Percentiles rank a stretch among this genome's conserved stretches.
Evolutionary conservation across 2,113 vertebrate genomes (phyloP).

Genomic region (Phalacrocorax brasilianus): DNA sequence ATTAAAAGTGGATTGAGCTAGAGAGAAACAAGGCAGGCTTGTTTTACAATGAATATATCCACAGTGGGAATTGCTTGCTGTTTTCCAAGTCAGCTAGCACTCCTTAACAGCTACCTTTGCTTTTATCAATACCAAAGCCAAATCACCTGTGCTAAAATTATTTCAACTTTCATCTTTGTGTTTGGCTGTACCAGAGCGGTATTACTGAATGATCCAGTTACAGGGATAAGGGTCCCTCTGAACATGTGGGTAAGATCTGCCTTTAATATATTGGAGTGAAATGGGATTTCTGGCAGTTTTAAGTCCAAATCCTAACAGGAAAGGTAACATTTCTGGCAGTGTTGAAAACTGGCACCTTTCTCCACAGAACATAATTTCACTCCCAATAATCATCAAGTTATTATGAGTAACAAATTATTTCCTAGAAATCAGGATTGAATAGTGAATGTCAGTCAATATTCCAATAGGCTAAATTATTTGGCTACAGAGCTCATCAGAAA

Average conservation of each 20-base stretch:
- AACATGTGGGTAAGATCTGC: neutral
- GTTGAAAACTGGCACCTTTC: neutral
- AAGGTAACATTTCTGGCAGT: neutral
- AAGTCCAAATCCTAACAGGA: neutral
- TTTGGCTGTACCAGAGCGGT: neutral
- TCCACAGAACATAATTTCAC: neutral
- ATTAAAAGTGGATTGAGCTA: neutral
- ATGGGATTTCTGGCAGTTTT: neutral
- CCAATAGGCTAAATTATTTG: neutral
- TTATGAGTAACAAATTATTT: slow-evolving; percentile 7
- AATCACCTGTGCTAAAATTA: neutral
- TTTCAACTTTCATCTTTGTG: neutral
- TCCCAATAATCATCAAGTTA: neutral
- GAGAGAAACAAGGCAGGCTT: slow-evolving; percentile 10
- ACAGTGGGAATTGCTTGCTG: neutral
- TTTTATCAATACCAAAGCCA: neutral
- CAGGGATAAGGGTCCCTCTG: neutral
- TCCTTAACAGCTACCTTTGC: neutral
- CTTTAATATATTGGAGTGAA: neutral
- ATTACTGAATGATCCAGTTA: neutral
- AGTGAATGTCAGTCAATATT: neutral
- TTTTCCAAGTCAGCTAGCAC: neutral
- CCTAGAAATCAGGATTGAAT: neutral
- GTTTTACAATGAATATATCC: neutral
- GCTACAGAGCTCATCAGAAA: neutral